These are phyloP conservation scores for Notocelia uddmanniana DNA, from an alignment of 2,888 invertebrate genomes.

Conservation along the genomic window DNA sequence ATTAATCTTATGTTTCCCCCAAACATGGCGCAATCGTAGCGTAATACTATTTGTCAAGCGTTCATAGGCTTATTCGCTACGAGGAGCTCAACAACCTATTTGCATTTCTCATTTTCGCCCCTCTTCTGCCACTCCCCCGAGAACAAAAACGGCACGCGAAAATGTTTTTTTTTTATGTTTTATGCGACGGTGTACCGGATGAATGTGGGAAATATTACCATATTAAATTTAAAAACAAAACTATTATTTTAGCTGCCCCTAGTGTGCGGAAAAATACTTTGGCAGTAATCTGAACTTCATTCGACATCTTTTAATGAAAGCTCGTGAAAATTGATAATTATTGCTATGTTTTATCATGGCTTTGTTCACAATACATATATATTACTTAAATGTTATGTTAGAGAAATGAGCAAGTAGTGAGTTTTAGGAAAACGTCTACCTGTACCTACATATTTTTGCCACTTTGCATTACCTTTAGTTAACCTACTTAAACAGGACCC, in stretches of 20 bases:
- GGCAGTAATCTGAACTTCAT: background rate
- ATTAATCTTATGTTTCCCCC: constrained; percentile 60
- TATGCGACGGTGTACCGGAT: constrained; percentile 26
- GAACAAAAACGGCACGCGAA: constrained; percentile 67
- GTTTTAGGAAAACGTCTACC: too few species aligned
- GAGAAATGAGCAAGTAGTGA: too few species aligned
- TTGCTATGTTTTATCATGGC: background rate
- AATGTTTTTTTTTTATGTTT: constrained; percentile 56
- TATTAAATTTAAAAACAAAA: constrained; percentile 7
- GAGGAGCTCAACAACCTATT: constrained; percentile 76
- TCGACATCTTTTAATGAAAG: background rate
- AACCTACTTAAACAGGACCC: too few species aligned
- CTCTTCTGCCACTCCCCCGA: constrained; percentile 69
- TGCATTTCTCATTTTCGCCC: constrained; percentile 83
- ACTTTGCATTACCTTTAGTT: too few species aligned
- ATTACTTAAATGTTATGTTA: too few species aligned
- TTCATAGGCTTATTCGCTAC: constrained; percentile 74
- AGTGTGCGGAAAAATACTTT: background rate
- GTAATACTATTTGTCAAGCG: constrained; percentile 76
- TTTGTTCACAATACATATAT: too few species aligned
- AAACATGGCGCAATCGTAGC: constrained; percentile 64
- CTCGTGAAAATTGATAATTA: background rate
- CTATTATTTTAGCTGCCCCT: background rate
- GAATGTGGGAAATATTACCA: constrained; percentile 16
- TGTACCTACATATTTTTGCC: too few species aligned